Base-by-base conservation (phyloP, 2,113 vertebrate genomes). In the Platichthys stellatus region DNA sequence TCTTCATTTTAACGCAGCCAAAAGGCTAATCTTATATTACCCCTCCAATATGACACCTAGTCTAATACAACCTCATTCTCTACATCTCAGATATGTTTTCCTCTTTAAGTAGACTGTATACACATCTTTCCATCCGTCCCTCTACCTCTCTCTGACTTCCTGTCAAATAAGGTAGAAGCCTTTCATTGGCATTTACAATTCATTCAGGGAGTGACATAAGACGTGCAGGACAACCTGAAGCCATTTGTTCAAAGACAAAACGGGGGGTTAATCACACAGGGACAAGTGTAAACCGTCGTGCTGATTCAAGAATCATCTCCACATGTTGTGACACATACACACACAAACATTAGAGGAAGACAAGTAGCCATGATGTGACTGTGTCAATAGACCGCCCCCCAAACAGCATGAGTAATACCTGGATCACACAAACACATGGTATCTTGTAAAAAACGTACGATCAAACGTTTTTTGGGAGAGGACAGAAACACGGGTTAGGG, bases 241-340 rank as follows among this genome's bases (percentile, higher is more conserved):
- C 6, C 74, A 76, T 88, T 80, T 89, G 79, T 84, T 73, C 75
- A 75, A 78, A 80, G 75, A 73, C 53, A 61, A 67, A 87, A 83
- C 77, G 76, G 51, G 51, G 51, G 51, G 18, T 81, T 87, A 85
- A 90, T 90, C 85, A 87, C 60, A 76, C 21, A 23, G 60, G 65
- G 72, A 67, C 72, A 38, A 77, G 45, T 76, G 23, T 26, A 71
- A 81, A 85, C 69, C 65, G 40, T 35, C 68, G 54, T 53, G 64
- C 69, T 72, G 64, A 84, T 82, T 76, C 43, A 15, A 72, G 81
- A 80, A 72, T 24, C 35, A 64, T 74, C 62, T 65, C 35, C 61
- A 69, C 28, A 20, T 20, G 64, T 20, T 7, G 28, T 54, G 20
- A 63, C 21, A 72, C 18, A 49, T 12, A 62, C 21, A 63, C 40